Evolutionary conservation across 2,888 invertebrate genomes (phyloP).

Genomic region (Lottia scabra): DNA sequence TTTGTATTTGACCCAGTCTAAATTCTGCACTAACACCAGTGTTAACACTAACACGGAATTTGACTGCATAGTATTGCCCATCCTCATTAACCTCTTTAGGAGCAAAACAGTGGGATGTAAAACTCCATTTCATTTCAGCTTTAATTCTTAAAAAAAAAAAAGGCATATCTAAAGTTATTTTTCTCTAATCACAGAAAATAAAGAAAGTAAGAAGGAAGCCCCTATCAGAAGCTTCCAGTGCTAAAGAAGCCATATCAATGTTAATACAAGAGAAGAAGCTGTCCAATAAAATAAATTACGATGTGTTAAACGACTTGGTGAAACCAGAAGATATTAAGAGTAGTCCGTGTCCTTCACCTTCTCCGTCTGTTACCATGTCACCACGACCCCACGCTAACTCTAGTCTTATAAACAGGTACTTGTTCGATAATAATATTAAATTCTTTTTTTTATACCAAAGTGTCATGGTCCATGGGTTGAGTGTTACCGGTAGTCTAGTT

Average conservation of each 20-base stretch:
- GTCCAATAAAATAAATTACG: slow-evolving; percentile 97
- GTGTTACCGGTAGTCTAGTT: too few relatives aligned
- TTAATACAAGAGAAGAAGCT: slow-evolving; percentile 96
- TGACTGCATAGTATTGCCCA: too few relatives aligned
- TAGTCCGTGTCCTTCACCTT: neutral
- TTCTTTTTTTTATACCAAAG: too few relatives aligned
- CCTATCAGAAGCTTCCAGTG: slow-evolving; percentile 66
- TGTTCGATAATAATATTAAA: too few relatives aligned
- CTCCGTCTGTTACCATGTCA: neutral
- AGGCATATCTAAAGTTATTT: neutral
- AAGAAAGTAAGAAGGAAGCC: slow-evolving; percentile 40
- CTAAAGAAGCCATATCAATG: slow-evolving; percentile 93
- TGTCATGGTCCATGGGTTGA: too few relatives aligned
- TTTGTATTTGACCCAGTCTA: too few relatives aligned
- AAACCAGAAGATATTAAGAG: slow-evolving; percentile 27
- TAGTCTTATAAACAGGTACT: neutral
- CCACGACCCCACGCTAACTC: neutral
- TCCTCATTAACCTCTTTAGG: too few relatives aligned
- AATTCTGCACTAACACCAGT: too few relatives aligned
- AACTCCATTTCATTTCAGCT: too few relatives aligned
- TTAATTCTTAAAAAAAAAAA: too few relatives aligned
- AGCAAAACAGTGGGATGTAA: too few relatives aligned
- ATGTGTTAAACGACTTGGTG: slow-evolving; percentile 85
- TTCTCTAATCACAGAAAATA: slow-evolving; percentile 45
- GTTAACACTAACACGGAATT: too few relatives aligned